A percentile compares a stretch with the other conserved stretches of the same genome.
phyloP scores from a whole-genome alignment of 2,797 vertebrate genomes.

The Nyctalus aviator region DNA sequence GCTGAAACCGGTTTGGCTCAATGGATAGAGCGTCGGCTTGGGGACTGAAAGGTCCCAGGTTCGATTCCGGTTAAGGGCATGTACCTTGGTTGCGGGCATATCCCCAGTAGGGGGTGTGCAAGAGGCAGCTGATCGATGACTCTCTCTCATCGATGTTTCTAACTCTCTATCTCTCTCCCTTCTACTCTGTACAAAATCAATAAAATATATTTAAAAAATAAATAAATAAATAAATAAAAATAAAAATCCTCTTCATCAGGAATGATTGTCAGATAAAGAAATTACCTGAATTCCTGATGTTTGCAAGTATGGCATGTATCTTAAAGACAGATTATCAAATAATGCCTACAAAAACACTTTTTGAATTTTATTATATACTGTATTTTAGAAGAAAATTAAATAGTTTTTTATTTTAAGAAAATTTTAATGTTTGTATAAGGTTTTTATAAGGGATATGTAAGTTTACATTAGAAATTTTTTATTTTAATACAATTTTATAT shows the following conservation, averaged over 20 bases:
- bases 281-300: background rate
- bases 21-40: too few relatives aligned
- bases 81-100: too few relatives aligned
- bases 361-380: background rate
- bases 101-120: too few relatives aligned
- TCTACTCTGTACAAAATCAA: too few relatives aligned
- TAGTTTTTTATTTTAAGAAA: background rate
- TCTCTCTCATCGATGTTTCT: too few relatives aligned
- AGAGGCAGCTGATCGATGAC: too few relatives aligned
- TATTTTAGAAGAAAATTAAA: slow-evolving; percentile 17
- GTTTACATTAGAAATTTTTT: background rate
- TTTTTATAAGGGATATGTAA: background rate
- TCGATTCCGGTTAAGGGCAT: too few relatives aligned
- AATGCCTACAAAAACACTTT: background rate
- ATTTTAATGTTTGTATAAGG: background rate
- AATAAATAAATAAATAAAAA: too few relatives aligned
- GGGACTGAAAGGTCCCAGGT: too few relatives aligned
- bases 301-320: background rate
- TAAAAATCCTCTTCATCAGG: background rate
- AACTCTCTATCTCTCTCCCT: too few relatives aligned
- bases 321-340: background rate
- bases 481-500: background rate
- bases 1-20: too few relatives aligned
- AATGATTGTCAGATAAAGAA: background rate
- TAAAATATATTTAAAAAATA: too few relatives aligned